Conservation (phyloP, 2,888 invertebrate species). For the Eudasyphora cyanicolor region DNA sequence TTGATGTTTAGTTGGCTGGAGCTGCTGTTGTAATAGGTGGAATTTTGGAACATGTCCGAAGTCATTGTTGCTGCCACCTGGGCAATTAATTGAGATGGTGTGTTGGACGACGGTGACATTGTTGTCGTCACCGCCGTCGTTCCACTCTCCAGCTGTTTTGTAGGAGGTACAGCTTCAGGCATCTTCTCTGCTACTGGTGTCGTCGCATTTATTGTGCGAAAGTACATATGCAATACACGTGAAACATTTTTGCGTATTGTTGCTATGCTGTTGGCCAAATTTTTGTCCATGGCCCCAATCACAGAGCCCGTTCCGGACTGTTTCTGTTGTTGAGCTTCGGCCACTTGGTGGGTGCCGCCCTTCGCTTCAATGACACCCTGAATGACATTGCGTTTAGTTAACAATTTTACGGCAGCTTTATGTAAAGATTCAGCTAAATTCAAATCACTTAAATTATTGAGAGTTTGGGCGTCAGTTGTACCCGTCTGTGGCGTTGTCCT, state of each 20-base stretch:
- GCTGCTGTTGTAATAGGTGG: slow-evolving; percentile 51
- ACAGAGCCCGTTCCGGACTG: not conserved
- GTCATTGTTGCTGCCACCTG: slow-evolving; percentile 63
- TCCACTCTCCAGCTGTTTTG: slow-evolving; percentile 17
- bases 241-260: slow-evolving; percentile 70
- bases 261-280: slow-evolving; percentile 68
- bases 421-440: slow-evolving; percentile 48
- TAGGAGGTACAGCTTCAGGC: slow-evolving; percentile 26
- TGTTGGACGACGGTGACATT: too few species aligned
- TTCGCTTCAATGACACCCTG: not conserved
- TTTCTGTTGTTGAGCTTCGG: slow-evolving; percentile 40
- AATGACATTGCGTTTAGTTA: slow-evolving; percentile 39
- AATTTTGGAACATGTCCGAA: slow-evolving; percentile 58
- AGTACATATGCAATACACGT: slow-evolving; percentile 68
- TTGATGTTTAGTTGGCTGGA: slow-evolving; percentile 27
- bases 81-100: slow-evolving; percentile 41
- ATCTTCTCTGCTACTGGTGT: slow-evolving; percentile 1
- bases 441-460: slow-evolving; percentile 41
- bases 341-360: too few species aligned
- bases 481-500: slow-evolving; percentile 13
- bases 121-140: slow-evolving; percentile 38
- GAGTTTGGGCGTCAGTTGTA: not conserved
- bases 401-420: slow-evolving; percentile 44
- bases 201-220: slow-evolving; percentile 65
- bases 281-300: slow-evolving; percentile 49